Conservation (phyloP, 2,888 invertebrate species). For the Dermolepida albohirtum region DNA sequence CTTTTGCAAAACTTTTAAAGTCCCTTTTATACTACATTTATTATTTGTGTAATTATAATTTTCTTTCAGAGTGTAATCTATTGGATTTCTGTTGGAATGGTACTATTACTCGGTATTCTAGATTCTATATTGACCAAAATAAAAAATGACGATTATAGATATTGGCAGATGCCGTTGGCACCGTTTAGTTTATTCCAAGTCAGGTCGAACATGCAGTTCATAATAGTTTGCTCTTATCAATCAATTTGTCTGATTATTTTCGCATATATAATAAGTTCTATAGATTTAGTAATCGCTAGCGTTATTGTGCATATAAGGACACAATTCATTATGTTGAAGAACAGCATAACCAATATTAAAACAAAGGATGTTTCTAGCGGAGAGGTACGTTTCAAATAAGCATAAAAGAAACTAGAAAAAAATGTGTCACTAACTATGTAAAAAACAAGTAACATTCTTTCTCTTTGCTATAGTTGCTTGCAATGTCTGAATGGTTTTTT, state of each 20-base stretch:
- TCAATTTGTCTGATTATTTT: slow-evolving; percentile 43
- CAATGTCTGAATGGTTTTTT: no score
- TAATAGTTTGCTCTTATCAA: slow-evolving; percentile 43
- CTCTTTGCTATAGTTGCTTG: no score
- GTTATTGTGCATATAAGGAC: slow-evolving; percentile 46
- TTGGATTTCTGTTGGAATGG: slow-evolving; percentile 29
- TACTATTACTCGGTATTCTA: slow-evolving; percentile 39
- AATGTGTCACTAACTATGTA: no score
- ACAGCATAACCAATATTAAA: slow-evolving; percentile 39
- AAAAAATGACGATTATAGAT: slow-evolving; percentile 40
- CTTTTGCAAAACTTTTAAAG: no score
- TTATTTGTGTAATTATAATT: background rate
- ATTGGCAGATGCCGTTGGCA: slow-evolving; percentile 45
- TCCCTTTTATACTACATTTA: background rate
- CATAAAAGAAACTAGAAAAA: no score
- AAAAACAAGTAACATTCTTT: no score
- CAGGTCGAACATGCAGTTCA: slow-evolving; percentile 43
- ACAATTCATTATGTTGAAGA: slow-evolving; percentile 45
- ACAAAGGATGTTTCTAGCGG: background rate
- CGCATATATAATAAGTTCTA: slow-evolving; percentile 42
- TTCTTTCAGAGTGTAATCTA: slow-evolving; percentile 44
- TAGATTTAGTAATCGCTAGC: slow-evolving; percentile 44
- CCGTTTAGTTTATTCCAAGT: slow-evolving; percentile 44
- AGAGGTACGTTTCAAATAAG: slow-evolving; percentile 1
- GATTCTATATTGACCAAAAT: slow-evolving; percentile 40